phyloP scores from a whole-genome alignment of 2,888 invertebrate genomes.

The Ametastegia equiseti region DNA sequence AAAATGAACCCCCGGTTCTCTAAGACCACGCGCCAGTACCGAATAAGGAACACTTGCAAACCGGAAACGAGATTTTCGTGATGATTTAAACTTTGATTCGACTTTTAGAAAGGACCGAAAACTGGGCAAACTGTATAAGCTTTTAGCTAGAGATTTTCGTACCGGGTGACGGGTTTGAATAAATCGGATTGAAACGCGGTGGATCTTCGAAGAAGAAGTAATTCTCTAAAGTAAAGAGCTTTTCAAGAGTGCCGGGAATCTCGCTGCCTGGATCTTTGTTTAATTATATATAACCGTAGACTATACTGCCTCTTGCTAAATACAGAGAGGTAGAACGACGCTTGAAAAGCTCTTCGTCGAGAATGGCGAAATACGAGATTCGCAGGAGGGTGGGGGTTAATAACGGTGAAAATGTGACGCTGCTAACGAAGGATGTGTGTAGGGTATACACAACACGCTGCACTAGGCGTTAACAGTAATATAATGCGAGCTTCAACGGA shows the following conservation, averaged over 20 bases:
- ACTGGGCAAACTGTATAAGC: constrained; percentile 3
- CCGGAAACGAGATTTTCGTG: constrained; percentile 13
- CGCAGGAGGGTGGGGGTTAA: background rate
- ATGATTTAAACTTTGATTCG: constrained; percentile 29
- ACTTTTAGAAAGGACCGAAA: background rate
- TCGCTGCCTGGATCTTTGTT: constrained; percentile 29
- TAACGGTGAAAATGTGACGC: constrained; percentile 29
- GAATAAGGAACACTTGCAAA: background rate
- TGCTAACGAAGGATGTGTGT: constrained; percentile 43
- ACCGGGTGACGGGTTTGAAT: constrained; percentile 7
- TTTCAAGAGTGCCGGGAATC: constrained; percentile 20
- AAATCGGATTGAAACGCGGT: background rate
- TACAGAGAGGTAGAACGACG: background rate
- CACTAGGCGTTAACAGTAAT: constrained; percentile 49
- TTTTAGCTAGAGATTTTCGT: background rate
- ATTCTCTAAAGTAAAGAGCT: background rate
- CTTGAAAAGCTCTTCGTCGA: background rate
- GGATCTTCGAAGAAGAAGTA: background rate
- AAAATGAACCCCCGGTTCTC: background rate
- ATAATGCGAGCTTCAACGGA: constrained; percentile 52
- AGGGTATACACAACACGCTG: constrained; percentile 10
- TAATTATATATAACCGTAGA: constrained; percentile 18
- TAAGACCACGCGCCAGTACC: background rate
- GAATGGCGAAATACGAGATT: background rate
- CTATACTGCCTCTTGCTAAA: background rate